Percentiles rank a stretch among this genome's conserved stretches.
Conservation (phyloP, 2,113 vertebrate genomes). For the Strix uralensis region DNA sequence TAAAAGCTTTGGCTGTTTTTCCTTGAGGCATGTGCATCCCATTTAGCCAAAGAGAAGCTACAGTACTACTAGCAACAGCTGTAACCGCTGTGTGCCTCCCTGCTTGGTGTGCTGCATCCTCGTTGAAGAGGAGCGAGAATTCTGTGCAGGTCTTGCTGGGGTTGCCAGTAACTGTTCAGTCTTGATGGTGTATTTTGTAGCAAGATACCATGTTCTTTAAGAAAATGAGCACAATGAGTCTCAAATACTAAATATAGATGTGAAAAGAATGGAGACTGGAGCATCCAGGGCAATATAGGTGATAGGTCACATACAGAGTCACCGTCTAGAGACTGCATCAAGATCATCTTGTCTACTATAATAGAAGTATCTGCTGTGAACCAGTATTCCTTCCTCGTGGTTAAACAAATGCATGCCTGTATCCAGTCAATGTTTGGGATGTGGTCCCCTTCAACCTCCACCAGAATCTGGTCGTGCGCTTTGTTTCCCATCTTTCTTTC, state of each 20-base stretch:
- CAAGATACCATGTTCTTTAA: neutral
- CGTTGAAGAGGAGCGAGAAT: neutral
- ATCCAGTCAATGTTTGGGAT: neutral
- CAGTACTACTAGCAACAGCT: neutral
- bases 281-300: neutral
- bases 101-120: neutral
- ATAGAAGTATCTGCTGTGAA: neutral
- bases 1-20: neutral
- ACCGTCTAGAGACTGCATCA: neutral
- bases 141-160: neutral
- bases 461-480: neutral
- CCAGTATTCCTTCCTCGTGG: neutral
- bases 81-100: too few relatives aligned
- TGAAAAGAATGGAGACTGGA: neutral
- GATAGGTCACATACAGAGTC: neutral
- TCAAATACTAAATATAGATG: neutral
- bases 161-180: neutral
- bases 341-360: neutral
- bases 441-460: neutral
- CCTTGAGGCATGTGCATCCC: neutral
- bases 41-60: neutral
- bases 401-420: neutral
- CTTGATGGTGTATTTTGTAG: neutral
- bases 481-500: neutral
- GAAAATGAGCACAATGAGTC: neutral